phyloP scores from a whole-genome alignment of 2,888 invertebrate genomes.

The Plebejus argus region DNA sequence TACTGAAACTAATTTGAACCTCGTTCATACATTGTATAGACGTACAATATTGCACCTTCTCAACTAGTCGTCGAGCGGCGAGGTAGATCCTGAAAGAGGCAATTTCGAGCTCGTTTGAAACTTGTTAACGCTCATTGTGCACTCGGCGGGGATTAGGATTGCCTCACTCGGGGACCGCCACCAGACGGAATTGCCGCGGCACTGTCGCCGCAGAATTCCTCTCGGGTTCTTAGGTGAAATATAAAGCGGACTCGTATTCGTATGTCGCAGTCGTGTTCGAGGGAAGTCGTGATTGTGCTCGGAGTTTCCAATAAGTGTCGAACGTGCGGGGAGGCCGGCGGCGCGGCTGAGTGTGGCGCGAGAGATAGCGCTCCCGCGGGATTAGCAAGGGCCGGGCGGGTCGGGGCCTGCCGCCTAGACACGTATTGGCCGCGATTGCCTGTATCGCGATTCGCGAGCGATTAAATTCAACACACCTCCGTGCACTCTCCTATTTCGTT shows the following conservation, averaged over 20 bases:
- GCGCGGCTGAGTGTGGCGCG: slow-evolving; percentile 1
- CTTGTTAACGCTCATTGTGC: slow-evolving; percentile 8
- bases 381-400: background rate
- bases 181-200: background rate
- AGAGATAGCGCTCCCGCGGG: slow-evolving; percentile 17
- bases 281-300: background rate
- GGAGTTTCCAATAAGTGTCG: slow-evolving; percentile 7
- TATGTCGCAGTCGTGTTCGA: background rate
- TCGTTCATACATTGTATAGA: background rate
- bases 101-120: background rate
- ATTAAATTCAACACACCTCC: slow-evolving; percentile 11
- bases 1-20: background rate
- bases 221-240: background rate
- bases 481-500: background rate
- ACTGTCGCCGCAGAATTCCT: slow-evolving; percentile 6
- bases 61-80: background rate
- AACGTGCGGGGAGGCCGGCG: background rate
- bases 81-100: background rate
- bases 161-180: background rate
- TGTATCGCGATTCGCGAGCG: slow-evolving; percentile 7
- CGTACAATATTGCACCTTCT: background rate
- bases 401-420: background rate
- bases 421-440: slow-evolving; percentile 7
- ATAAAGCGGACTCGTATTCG: background rate
- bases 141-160: background rate